Percentiles rank a stretch among this genome's conserved stretches.
phyloP scores from a whole-genome alignment of 2,797 vertebrate genomes.

The Coregonus ussuriensis region DNA sequence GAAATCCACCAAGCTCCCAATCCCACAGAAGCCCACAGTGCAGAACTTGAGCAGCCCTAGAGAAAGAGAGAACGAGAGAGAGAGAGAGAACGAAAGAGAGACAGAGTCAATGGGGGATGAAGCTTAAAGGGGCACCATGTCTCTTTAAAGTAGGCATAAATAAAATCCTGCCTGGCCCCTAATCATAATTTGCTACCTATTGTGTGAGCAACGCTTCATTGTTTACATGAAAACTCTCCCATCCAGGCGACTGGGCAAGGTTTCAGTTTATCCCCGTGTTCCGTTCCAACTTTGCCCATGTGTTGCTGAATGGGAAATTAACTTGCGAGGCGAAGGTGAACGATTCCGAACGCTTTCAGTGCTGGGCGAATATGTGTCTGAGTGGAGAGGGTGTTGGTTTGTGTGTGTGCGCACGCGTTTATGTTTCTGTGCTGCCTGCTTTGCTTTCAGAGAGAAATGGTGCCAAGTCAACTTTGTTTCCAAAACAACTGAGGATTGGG shows the following conservation, averaged over 20 bases:
- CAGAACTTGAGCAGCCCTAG: conserved; percentile 96
- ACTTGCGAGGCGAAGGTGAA: neutral
- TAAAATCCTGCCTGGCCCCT: neutral
- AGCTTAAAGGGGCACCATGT: neutral
- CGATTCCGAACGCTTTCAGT: neutral
- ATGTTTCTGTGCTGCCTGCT: conserved; percentile 12
- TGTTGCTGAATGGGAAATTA: neutral
- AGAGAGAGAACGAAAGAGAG: neutral
- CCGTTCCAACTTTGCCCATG: neutral
- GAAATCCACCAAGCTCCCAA: conserved; percentile 96
- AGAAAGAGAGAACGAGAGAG: neutral
- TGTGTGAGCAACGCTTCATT: neutral
- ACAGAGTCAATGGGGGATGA: neutral
- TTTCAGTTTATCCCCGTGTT: neutral
- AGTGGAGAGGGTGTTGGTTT: neutral
- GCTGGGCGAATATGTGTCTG: neutral
- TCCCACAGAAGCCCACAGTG: conserved; percentile 97
- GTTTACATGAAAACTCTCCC: neutral
- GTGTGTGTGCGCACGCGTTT: neutral
- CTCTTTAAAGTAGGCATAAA: neutral
- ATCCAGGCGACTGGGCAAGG: neutral
- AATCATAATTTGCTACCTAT: neutral
- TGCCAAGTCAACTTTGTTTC: conserved; percentile 4
- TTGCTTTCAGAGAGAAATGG: conserved; percentile 17
- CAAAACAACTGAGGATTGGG: neutral